These are phyloP conservation scores for Pachliopta kotzebuea DNA, from an alignment of 2,888 invertebrate genomes.

Conservation along the genomic window DNA sequence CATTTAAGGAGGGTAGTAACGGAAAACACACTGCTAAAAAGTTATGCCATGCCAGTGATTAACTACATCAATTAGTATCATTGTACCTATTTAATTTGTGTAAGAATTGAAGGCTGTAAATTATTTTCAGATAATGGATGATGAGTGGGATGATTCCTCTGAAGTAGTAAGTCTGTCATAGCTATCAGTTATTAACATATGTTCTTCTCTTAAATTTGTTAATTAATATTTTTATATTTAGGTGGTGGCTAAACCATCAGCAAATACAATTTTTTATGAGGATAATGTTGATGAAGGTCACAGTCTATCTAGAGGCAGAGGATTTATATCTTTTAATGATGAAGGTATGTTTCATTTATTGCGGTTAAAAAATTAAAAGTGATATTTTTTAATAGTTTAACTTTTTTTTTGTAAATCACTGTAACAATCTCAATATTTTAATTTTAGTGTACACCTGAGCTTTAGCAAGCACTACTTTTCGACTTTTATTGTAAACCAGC, in stretches of 20 bases:
- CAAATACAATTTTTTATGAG: constrained; percentile 41
- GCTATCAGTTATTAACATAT: constrained; percentile 1
- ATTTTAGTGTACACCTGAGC: too few relatives aligned
- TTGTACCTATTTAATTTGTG: not conserved
- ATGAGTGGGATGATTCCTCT: constrained; percentile 78
- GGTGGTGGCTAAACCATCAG: constrained; percentile 46
- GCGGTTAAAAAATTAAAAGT: not conserved
- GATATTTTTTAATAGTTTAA: not conserved
- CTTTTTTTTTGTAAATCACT: too few relatives aligned
- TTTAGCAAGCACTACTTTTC: too few relatives aligned
- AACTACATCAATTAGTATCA: not conserved
- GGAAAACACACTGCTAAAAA: not conserved
- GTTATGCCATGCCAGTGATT: too few relatives aligned
- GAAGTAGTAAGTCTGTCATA: constrained; percentile 51
- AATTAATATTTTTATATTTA: constrained; percentile 34
- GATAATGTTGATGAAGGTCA: constrained; percentile 70
- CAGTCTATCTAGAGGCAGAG: constrained; percentile 75
- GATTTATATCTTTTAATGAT: constrained; percentile 66
- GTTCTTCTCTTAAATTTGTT: constrained; percentile 5
- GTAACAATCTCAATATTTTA: too few relatives aligned
- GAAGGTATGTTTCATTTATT: constrained; percentile 41
- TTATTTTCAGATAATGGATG: constrained; percentile 70
- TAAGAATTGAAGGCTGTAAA: not conserved
- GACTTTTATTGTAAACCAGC: too few relatives aligned
- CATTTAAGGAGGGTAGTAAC: not conserved